Evolutionary conservation across 2,113 vertebrate species (phyloP).

Genomic region (Oncorhynchus masou): DNA sequence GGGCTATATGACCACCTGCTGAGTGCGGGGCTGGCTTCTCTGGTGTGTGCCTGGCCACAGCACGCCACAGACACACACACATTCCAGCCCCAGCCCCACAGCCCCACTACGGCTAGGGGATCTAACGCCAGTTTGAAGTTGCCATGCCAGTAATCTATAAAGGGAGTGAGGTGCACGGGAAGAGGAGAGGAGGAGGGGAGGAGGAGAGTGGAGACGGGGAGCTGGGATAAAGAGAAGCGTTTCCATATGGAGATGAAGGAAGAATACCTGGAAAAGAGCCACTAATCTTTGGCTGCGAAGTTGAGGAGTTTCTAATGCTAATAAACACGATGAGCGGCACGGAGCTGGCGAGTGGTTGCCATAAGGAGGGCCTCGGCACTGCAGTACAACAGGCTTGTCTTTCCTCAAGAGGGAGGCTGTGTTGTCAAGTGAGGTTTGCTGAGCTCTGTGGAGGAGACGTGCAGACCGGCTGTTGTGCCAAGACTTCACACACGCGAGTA

Average conservation of each 20-base stretch:
- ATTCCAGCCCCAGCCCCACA: constrained; percentile 40
- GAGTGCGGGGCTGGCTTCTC: constrained; percentile 37
- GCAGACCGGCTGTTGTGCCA: constrained; percentile 33
- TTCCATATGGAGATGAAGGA: constrained; percentile 69
- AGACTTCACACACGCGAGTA: constrained; percentile 15
- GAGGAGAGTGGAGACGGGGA: constrained; percentile 23
- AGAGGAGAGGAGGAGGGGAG: constrained; percentile 24
- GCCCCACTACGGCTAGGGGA: constrained; percentile 44
- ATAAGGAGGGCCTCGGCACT: constrained; percentile 34
- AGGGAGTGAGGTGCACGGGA: constrained; percentile 43
- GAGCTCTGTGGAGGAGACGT: constrained; percentile 41
- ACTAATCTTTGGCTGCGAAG: constrained; percentile 66
- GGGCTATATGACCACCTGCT: constrained; percentile 49
- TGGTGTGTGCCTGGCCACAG: constrained; percentile 34
- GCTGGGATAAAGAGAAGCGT: constrained; percentile 60
- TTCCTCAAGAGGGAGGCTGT: constrained; percentile 51
- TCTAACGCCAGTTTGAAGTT: constrained; percentile 72
- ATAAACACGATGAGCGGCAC: constrained; percentile 36
- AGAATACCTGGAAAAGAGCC: constrained; percentile 68
- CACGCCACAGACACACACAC: constrained; percentile 30
- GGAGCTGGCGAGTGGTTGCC: constrained; percentile 14
- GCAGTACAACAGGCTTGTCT: constrained; percentile 30
- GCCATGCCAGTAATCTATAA: constrained; percentile 67
- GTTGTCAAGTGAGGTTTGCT: constrained; percentile 44
- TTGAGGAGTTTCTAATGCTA: constrained; percentile 58